Conservation (phyloP, 30 jellyfish, hydroid and myxozoan genomes). For the Haliclystus octoradiatus region DNA sequence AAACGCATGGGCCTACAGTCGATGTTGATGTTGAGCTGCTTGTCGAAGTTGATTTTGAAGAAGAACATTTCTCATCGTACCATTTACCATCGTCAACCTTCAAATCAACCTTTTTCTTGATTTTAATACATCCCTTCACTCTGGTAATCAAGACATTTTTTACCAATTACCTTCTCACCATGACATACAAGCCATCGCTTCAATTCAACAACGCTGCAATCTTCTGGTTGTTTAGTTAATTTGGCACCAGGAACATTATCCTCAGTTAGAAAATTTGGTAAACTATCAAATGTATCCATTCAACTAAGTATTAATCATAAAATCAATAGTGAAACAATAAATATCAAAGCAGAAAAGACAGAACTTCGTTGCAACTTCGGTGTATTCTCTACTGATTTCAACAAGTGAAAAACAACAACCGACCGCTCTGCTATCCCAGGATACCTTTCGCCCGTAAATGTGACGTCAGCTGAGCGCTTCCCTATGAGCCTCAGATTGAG, state of each 20-base stretch:
- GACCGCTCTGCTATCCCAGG: too few relatives aligned
- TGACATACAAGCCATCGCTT: conserved; percentile 32
- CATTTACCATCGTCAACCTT: conserved; percentile 25
- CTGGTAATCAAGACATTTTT: conserved; percentile 6
- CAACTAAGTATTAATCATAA: too few relatives aligned
- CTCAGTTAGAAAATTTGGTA: conserved; percentile 13
- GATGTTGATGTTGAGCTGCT: not conserved
- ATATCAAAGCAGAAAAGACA: too few relatives aligned
- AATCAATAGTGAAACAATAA: too few relatives aligned
- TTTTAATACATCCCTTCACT: conserved; percentile 6
- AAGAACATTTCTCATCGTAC: conserved; percentile 12
- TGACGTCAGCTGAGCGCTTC: too few relatives aligned
- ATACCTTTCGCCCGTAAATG: too few relatives aligned
- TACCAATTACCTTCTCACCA: conserved; percentile 1
- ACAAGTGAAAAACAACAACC: too few relatives aligned
- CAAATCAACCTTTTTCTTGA: conserved; percentile 15
- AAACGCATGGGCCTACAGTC: not conserved
- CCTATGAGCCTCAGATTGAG: too few relatives aligned
- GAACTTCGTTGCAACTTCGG: too few relatives aligned
- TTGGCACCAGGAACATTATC: conserved; percentile 52
- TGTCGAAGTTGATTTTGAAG: not conserved
- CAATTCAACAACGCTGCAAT: conserved; percentile 15
- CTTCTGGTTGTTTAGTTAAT: conserved; percentile 10
- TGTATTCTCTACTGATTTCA: too few relatives aligned
- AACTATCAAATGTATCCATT: too few relatives aligned